phyloP scores from a whole-genome alignment of 2,113 vertebrate genomes.

The Copsychus sechellarum region DNA sequence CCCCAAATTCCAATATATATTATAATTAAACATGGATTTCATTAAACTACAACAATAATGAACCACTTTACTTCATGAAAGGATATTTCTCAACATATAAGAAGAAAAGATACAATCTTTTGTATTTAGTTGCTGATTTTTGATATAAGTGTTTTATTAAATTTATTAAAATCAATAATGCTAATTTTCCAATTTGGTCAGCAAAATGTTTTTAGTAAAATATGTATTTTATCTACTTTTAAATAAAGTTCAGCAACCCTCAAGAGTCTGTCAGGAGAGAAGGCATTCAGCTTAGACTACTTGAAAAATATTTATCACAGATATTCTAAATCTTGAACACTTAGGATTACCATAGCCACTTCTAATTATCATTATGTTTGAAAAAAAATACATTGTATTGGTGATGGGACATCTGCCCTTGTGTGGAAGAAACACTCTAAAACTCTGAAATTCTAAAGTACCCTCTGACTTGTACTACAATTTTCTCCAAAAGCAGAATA shows the following conservation, averaged over 20 bases:
- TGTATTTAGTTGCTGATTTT: background rate
- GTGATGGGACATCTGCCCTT: background rate
- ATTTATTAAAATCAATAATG: background rate
- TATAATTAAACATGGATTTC: background rate
- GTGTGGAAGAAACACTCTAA: background rate
- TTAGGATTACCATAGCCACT: background rate
- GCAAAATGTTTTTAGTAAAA: background rate
- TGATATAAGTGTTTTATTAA: background rate
- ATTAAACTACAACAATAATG: background rate
- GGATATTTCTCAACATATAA: background rate
- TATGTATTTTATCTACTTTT: background rate
- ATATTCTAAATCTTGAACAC: background rate
- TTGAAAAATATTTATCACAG: background rate
- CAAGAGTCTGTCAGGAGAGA: background rate
- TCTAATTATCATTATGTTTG: background rate
- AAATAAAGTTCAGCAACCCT: background rate
- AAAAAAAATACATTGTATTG: background rate
- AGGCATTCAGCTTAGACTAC: background rate
- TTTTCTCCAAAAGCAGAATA: background rate
- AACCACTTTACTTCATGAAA: background rate
- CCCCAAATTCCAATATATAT: background rate
- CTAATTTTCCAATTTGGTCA: background rate
- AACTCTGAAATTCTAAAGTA: background rate
- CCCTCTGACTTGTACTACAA: background rate
- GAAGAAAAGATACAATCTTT: background rate